Evolutionary conservation across 2,113 vertebrate genomes (phyloP).

Genomic region (Reinhardtius hippoglossoides): DNA sequence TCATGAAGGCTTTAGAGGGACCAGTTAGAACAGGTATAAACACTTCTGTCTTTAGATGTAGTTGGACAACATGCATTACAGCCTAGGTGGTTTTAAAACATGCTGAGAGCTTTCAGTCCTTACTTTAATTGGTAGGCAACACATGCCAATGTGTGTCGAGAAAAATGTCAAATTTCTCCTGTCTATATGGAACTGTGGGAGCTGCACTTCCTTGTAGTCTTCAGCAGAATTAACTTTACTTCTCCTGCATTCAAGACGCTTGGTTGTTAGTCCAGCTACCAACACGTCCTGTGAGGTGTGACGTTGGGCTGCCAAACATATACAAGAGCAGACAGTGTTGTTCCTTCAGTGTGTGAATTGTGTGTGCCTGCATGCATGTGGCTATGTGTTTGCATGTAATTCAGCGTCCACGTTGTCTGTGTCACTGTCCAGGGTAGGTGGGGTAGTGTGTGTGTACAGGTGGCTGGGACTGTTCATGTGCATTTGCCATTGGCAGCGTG

Average conservation of each 20-base stretch:
- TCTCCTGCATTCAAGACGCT: neutral
- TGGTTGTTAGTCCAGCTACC: neutral
- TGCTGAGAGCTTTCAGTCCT: conserved; percentile 13
- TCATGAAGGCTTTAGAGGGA: neutral
- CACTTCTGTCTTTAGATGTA: neutral
- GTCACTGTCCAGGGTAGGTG: conserved; percentile 67
- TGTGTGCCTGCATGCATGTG: conserved; percentile 39
- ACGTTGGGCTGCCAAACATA: conserved; percentile 13
- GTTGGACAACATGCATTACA: neutral
- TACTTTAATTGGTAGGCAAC: neutral
- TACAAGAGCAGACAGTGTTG: conserved; percentile 10
- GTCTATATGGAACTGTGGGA: conserved; percentile 6
- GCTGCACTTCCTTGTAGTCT: conserved; percentile 11
- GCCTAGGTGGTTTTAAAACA: conserved; percentile 7
- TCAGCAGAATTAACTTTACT: neutral
- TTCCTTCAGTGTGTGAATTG: conserved; percentile 2
- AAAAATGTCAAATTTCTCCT: neutral
- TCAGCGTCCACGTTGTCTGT: conserved; percentile 2
- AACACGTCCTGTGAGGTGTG: conserved; percentile 13
- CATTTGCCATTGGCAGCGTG: conserved; percentile 67
- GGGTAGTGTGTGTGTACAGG: conserved; percentile 56
- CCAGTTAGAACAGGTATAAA: neutral
- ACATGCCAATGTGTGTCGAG: neutral
- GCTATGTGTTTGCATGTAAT: neutral
- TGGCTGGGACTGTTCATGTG: conserved; percentile 53